Base-by-base conservation (phyloP, 2,888 invertebrate genomes). In the Spilarctia lutea region DNA sequence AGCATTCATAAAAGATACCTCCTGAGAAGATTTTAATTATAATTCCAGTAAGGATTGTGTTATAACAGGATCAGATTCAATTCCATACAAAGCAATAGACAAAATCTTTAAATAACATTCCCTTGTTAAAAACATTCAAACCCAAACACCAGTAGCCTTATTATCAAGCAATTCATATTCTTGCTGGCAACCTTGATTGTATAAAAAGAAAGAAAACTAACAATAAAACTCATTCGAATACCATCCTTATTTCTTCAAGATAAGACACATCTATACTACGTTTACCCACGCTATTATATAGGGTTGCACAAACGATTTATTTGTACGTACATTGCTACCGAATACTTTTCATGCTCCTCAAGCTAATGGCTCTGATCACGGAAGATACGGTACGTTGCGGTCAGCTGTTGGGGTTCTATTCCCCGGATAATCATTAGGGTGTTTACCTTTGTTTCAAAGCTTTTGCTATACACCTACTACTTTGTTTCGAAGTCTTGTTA, bases 361-460 rank as follows among this genome's bases (percentile, higher is more conserved):
- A 63, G 71, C 77, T 76, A 85, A 85, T 85, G 85, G 72, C 70
- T 60, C 75, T 65, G 11, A 74, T 75, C 85, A 85, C 85, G 85
- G 73, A 83, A 82, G 84, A 81, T 75, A 82, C 81, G 84, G 80
- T 80, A 85, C 84, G 76, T 33, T 81, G 83, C 82, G 82, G 85
- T 84, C 84, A 85, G 86, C 84, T 85, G 85, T 81, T 78, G 65
- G 75, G 83, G 84, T 85, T 84, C 75, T 75, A 74, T 80, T 81
- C 86, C 73, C 76, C 74, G 83, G 85, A 77, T 71, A 81, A 76
- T 84, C 81, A 78, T 81, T 83, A 80, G 85, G 82, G 81, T 85
- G 79, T 82, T 83, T 85, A 83, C 85, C 82, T 83, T 75, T 72
- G 39, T 56, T 65, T 56, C 76, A 56, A 72, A 76, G 74, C 76